Evolutionary conservation across 2,113 vertebrate genomes (phyloP).

Genomic region (Carollia perspicillata): DNA sequence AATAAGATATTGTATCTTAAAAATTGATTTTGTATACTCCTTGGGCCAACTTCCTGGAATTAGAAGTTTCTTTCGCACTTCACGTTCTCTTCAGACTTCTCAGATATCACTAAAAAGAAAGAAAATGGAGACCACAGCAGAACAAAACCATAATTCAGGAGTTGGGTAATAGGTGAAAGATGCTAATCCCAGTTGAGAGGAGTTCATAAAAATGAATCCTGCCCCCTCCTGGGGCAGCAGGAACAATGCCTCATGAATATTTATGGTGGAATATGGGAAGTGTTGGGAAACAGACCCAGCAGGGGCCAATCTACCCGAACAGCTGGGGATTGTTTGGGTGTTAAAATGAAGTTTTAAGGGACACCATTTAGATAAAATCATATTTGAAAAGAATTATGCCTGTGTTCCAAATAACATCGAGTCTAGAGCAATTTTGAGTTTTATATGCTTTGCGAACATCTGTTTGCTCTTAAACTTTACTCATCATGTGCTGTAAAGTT

Average conservation of each 20-base stretch:
- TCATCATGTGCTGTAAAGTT: slow-evolving; percentile 65
- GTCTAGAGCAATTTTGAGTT: slow-evolving; percentile 58
- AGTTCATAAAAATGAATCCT: slow-evolving; percentile 67
- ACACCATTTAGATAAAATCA: slow-evolving; percentile 76
- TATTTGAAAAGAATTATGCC: slow-evolving; percentile 74
- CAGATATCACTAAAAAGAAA: slow-evolving; percentile 55
- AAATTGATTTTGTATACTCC: slow-evolving; percentile 67
- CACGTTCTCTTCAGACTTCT: slow-evolving; percentile 50
- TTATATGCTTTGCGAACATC: slow-evolving; percentile 67
- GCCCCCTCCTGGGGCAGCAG: slow-evolving; percentile 32
- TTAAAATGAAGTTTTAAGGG: slow-evolving; percentile 76
- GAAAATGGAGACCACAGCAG: slow-evolving; percentile 6
- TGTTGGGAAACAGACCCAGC: slow-evolving; percentile 67
- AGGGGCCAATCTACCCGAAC: slow-evolving; percentile 54
- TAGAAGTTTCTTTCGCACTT: slow-evolving; percentile 64
- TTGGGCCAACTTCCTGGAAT: slow-evolving; percentile 68
- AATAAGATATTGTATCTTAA: slow-evolving; percentile 61
- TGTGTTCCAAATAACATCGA: slow-evolving; percentile 58
- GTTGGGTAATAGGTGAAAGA: slow-evolving; percentile 54
- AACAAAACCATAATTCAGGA: slow-evolving; percentile 65
- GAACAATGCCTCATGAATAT: slow-evolving; percentile 69
- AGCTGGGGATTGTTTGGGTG: slow-evolving; percentile 74
- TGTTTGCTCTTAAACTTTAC: slow-evolving; percentile 74
- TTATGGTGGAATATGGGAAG: slow-evolving; percentile 62
- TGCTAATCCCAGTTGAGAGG: slow-evolving; percentile 52